These are phyloP conservation scores for Cygnus atratus DNA, from an alignment of 2,113 vertebrate species.

Conservation along the genomic window DNA sequence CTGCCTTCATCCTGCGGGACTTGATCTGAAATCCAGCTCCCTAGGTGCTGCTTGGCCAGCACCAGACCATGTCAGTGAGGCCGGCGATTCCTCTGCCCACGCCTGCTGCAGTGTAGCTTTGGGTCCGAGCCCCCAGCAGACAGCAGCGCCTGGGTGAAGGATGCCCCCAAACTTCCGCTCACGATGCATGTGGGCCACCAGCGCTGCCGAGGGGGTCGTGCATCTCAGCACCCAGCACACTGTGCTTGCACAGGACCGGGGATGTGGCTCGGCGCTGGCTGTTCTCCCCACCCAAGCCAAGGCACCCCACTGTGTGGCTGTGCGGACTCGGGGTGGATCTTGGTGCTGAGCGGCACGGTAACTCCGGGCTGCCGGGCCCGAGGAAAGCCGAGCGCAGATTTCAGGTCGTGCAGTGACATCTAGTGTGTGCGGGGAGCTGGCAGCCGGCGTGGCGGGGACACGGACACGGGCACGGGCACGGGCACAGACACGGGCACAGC, in stretches of 20 bases:
- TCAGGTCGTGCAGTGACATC: conserved; percentile 65
- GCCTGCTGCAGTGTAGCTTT: neutral
- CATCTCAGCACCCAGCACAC: no score
- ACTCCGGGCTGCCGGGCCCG: neutral
- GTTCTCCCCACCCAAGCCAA: neutral
- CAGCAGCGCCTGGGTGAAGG: neutral
- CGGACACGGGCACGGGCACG: no score
- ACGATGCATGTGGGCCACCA: neutral
- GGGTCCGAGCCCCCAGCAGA: neutral
- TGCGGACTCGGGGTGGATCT: no score
- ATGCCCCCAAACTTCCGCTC: neutral
- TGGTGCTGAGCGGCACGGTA: no score
- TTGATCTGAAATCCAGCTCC: neutral
- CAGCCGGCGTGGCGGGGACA: neutral
- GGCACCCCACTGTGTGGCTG: no score
- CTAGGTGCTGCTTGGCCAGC: rapidly evolving
- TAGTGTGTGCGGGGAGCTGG: conserved; percentile 33
- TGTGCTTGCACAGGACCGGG: no score
- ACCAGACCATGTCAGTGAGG: neutral
- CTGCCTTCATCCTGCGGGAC: neutral
- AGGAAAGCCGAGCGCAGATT: neutral
- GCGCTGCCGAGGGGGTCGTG: no score
- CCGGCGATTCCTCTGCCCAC: neutral
- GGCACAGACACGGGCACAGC: no score
- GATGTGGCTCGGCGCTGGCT: no score